These are phyloP conservation scores for Spialia ferax DNA, from an alignment of 2,888 invertebrate species.

Conservation along the genomic window DNA sequence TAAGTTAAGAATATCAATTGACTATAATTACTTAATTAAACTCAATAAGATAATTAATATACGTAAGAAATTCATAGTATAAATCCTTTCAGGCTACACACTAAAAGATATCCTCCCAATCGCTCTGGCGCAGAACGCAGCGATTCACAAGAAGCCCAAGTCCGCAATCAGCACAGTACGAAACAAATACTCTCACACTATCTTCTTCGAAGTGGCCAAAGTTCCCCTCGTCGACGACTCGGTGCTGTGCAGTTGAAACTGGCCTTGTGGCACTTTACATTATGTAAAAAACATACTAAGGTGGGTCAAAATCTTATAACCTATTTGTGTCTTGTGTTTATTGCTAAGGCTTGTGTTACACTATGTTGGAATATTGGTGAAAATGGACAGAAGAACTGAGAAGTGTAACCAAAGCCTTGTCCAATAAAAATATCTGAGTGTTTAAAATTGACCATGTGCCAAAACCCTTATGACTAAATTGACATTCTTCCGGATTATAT, in stretches of 20 bases:
- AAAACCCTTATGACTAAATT: slow-evolving; percentile 15
- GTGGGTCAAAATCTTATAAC: slow-evolving; percentile 68
- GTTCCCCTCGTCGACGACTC: slow-evolving; percentile 87
- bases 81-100: slow-evolving; percentile 88
- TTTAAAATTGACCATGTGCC: slow-evolving; percentile 15
- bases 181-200: slow-evolving; percentile 97
- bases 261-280: slow-evolving; percentile 62
- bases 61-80: too few species aligned
- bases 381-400: background rate
- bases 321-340: slow-evolving; percentile 28
- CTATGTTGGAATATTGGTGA: slow-evolving; percentile 4
- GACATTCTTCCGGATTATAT: too few species aligned
- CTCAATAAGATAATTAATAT: too few species aligned
- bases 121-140: slow-evolving; percentile 91
- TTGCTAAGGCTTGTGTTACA: slow-evolving; percentile 21
- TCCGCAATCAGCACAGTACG: slow-evolving; percentile 94
- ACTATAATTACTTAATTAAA: too few species aligned
- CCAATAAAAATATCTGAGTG: slow-evolving; percentile 2
- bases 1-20: too few species aligned
- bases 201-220: slow-evolving; percentile 97
- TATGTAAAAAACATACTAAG: slow-evolving; percentile 61
- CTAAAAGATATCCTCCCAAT: slow-evolving; percentile 91
- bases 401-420: slow-evolving; percentile 23
- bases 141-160: slow-evolving; percentile 92
- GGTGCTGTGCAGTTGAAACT: slow-evolving; percentile 69